Percentiles rank a stretch among this genome's conserved stretches.
Evolutionary conservation across 2,888 invertebrate genomes (phyloP).

Genomic region (Neria commutata): DNA sequence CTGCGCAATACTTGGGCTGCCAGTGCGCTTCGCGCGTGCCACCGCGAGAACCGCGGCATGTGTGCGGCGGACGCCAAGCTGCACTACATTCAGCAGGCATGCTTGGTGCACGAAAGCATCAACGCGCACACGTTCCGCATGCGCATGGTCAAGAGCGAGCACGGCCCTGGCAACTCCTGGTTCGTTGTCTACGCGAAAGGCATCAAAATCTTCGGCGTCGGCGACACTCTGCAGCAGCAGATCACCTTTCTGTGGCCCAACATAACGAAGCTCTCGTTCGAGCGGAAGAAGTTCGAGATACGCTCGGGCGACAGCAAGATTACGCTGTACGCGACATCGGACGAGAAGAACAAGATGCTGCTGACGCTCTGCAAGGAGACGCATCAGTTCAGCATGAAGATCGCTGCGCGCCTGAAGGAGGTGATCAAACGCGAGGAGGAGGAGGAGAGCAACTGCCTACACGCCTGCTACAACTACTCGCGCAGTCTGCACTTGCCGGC

Average conservation of each 20-base stretch:
- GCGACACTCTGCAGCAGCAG: slow-evolving; percentile 66
- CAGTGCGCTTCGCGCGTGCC: slow-evolving; percentile 72
- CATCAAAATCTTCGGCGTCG: slow-evolving; percentile 77
- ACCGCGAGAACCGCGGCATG: slow-evolving; percentile 81
- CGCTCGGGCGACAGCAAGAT: slow-evolving; percentile 87
- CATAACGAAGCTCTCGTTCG: slow-evolving; percentile 93
- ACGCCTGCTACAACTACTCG: slow-evolving; percentile 77
- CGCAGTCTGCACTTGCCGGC: slow-evolving; percentile 68
- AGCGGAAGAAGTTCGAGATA: slow-evolving; percentile 97
- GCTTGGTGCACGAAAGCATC: slow-evolving; percentile 80
- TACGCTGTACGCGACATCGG: slow-evolving; percentile 88
- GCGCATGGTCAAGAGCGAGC: slow-evolving; percentile 76
- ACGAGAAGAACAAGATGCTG: slow-evolving; percentile 92
- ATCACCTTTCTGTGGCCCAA: slow-evolving; percentile 93
- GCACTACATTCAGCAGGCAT: slow-evolving; percentile 88
- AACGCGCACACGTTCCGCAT: slow-evolving; percentile 90
- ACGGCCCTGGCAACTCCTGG: slow-evolving; percentile 80
- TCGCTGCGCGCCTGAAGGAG: slow-evolving; percentile 83
- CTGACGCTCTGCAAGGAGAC: slow-evolving; percentile 87
- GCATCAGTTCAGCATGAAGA: slow-evolving; percentile 94
- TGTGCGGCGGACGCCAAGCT: slow-evolving; percentile 81
- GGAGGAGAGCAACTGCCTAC: slow-evolving; percentile 70
- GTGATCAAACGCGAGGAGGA: slow-evolving; percentile 83
- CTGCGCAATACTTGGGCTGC: slow-evolving; percentile 66
- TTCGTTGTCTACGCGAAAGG: slow-evolving; percentile 92